Conservation (phyloP, 2,888 invertebrate genomes). For the Amphimallon solstitiale region DNA sequence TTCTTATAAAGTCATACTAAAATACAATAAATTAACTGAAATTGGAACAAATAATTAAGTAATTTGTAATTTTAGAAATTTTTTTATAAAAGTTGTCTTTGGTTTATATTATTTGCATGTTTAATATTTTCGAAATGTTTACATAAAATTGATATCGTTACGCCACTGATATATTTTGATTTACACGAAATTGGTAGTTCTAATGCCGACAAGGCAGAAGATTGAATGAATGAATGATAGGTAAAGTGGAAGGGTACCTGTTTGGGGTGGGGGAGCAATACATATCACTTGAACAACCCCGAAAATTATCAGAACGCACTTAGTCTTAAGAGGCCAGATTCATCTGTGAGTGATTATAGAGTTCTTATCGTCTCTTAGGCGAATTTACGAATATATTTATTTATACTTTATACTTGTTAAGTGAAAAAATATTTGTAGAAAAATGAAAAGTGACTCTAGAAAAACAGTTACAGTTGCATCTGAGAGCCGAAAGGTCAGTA, state of each 20-base stretch:
- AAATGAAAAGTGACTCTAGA: constrained; percentile 51
- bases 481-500: constrained; percentile 58
- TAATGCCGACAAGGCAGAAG: constrained; percentile 24
- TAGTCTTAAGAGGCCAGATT: constrained; percentile 22
- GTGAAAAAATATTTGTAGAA: constrained; percentile 9
- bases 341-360: neutral
- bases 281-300: constrained; percentile 41
- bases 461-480: constrained; percentile 48
- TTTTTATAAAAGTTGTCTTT: too few species aligned
- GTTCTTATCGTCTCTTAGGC: too few species aligned
- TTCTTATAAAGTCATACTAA: too few species aligned
- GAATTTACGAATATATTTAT: too few species aligned
- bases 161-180: constrained; percentile 19
- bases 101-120: too few species aligned
- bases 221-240: constrained; percentile 38
- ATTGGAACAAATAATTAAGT: too few species aligned
- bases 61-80: too few species aligned
- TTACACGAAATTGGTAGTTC: constrained; percentile 2
- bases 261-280: constrained; percentile 45
- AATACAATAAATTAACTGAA: too few species aligned
- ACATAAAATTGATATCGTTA: too few species aligned
- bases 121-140: too few species aligned
- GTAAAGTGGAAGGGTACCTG: constrained; percentile 43
- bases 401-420: too few species aligned
- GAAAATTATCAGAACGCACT: constrained; percentile 32